A percentile compares a stretch with the other conserved stretches of the same genome.
Conservation (phyloP, 2,113 vertebrate species). For the Carlito syrichta region DNA sequence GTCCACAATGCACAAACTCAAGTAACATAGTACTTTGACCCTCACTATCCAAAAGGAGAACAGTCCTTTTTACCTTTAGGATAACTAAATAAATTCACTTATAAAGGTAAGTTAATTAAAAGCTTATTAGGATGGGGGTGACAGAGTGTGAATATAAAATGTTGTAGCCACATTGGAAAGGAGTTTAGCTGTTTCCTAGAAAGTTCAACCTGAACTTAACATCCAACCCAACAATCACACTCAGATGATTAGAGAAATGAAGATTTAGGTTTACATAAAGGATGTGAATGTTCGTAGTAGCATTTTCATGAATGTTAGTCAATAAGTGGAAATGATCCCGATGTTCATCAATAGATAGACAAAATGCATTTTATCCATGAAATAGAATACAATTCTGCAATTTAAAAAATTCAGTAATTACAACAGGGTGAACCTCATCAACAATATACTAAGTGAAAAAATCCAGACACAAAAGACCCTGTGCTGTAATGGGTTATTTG, state of each 20-base stretch:
- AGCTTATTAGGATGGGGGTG: not conserved
- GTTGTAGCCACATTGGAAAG: not conserved
- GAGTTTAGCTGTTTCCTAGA: not conserved
- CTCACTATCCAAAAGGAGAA: not conserved
- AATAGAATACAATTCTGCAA: not conserved
- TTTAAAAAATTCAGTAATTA: not conserved
- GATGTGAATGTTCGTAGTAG: not conserved
- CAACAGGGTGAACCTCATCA: not conserved
- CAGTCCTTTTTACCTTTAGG: not conserved
- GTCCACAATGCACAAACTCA: not conserved
- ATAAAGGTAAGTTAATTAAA: not conserved
- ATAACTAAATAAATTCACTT: not conserved
- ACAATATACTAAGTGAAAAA: not conserved
- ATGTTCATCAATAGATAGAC: not conserved
- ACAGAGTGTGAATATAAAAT: not conserved
- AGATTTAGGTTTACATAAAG: not conserved
- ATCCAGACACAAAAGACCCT: not conserved
- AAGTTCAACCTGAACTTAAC: not conserved
- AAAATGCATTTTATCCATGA: not conserved
- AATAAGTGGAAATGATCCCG: not conserved
- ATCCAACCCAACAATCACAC: not conserved
- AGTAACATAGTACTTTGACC: not conserved
- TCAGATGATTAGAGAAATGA: not conserved
- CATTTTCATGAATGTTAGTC: not conserved
- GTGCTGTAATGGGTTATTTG: not conserved